Evolutionary conservation across 2,888 invertebrate species (phyloP).

Genomic region (Drosophila borborema): DNA sequence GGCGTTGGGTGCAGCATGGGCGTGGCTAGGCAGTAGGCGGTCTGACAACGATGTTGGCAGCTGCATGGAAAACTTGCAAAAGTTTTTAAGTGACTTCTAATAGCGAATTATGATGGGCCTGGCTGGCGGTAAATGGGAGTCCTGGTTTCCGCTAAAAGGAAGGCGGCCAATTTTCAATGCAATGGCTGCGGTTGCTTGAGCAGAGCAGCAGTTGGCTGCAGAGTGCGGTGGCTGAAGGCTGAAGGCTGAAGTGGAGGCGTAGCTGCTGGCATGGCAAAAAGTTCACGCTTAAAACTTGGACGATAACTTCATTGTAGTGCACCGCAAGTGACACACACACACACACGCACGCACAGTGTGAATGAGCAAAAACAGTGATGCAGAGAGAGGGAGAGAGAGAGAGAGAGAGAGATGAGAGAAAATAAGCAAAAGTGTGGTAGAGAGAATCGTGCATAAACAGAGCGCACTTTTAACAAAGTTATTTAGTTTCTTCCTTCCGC

Average conservation of each 20-base stretch:
- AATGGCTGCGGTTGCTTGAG: conserved; percentile 42
- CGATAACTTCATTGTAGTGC: conserved; percentile 76
- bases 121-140: conserved; percentile 6
- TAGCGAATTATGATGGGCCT: conserved; percentile 76
- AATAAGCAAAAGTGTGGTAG: background rate
- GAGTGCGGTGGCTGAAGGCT: background rate
- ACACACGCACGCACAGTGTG: conserved; percentile 25
- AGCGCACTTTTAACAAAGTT: conserved; percentile 74
- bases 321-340: conserved; percentile 43
- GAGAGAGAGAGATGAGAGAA: conserved; percentile 2
- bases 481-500: conserved; percentile 80
- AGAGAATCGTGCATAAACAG: conserved; percentile 48
- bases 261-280: conserved; percentile 57
- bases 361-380: conserved; percentile 11
- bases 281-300: conserved; percentile 80
- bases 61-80: conserved; percentile 77
- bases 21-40: conserved; percentile 58
- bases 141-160: conserved; percentile 52
- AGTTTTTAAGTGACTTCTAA: conserved; percentile 78
- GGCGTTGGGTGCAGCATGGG: conserved; percentile 10
- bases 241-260: conserved; percentile 38
- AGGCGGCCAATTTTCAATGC: conserved; percentile 71
- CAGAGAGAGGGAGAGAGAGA: conserved; percentile 4
- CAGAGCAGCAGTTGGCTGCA: background rate
- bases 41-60: conserved; percentile 79